Evolutionary conservation across 1,140 invertebrate genomes (phyloP), one percentile per base, ranked within the genome.

Genomic region (Solenopsis fugax): DNA sequence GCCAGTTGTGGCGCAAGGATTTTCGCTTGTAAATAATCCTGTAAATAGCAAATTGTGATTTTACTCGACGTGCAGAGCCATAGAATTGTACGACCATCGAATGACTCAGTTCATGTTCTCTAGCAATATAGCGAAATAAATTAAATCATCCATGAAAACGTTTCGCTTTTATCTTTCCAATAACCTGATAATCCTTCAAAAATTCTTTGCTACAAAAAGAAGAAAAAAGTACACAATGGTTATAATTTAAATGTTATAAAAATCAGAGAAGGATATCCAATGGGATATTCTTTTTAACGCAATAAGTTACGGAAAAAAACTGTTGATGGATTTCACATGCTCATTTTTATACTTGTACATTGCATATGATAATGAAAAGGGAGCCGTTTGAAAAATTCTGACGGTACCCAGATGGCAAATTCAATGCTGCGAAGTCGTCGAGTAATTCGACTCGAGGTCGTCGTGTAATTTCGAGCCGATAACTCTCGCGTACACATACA

Each of bases 21-120:
- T 48, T 69, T 71, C 80, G 62, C 71, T 86, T 94, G 94, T 95
- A 95, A 84, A 95, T 95, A 94, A 81, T 87, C 16, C 62, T 95
- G 94, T 95, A 95, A 92, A 95, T 95, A 95, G 92, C 72, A 94
- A 93, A 95, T 93, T 95, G 94, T 95, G 95, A 95, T 95, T 95
- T 93, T 92, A 92, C 92, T 93, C 86, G 92, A 92, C 88, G 90
- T 93, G 92, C 92, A 93, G 87, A 94, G 88, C 80, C 88, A 89
- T 93, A 93, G 88, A 93, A 92, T 91, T 91, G 91, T 93, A 93
- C 90, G 90, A 93, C 82, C 84, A 91, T 92, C 91, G 89, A 92
- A 92, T 91, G 92, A 92, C 91, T 94, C 94, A 93, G 93, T 93
- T 95, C 94, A 93, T 94, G 94, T 94, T 95, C 87, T 95, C 71